These are phyloP conservation scores for Eidolon dupreanum DNA, from an alignment of 2,797 vertebrate species.

Conservation along the genomic window DNA sequence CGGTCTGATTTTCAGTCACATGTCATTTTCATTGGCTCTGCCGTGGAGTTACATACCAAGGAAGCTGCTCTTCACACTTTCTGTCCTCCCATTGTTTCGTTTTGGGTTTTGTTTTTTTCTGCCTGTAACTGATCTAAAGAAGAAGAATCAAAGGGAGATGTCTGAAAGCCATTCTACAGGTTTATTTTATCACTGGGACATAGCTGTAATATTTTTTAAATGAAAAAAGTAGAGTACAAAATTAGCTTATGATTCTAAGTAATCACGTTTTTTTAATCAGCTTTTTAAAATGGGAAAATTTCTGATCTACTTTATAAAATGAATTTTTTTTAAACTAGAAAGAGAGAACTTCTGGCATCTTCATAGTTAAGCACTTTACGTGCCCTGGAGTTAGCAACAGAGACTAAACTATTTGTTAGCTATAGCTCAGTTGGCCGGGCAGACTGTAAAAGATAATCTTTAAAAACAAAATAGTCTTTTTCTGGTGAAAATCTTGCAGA, in stretches of 20 bases:
- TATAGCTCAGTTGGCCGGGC: not conserved
- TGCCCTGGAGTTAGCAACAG: constrained; percentile 40
- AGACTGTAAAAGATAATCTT: not conserved
- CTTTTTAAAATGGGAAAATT: constrained; percentile 15
- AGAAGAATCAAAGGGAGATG: not conserved
- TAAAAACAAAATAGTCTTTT: not conserved
- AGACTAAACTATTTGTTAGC: not conserved
- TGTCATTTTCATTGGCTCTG: not conserved
- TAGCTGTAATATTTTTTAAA: not conserved
- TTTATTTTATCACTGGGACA: not conserved
- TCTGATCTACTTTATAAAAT: not conserved
- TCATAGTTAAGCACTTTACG: not conserved
- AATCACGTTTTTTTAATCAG: not conserved
- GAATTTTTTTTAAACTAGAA: not conserved
- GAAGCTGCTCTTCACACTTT: not conserved
- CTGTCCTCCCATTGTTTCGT: not conserved
- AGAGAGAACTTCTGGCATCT: constrained; percentile 7
- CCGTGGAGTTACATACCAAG: not conserved
- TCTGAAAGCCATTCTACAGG: constrained; percentile 12
- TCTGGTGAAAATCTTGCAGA: constrained; percentile 11
- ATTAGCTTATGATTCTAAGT: not conserved
- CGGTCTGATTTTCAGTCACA: not conserved
- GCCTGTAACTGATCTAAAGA: not conserved
- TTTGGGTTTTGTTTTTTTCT: not conserved
- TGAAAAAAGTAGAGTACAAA: not conserved